Evolutionary conservation across 2,797 vertebrate genomes (phyloP).

Genomic region (Buphagus erythrorhynchus): DNA sequence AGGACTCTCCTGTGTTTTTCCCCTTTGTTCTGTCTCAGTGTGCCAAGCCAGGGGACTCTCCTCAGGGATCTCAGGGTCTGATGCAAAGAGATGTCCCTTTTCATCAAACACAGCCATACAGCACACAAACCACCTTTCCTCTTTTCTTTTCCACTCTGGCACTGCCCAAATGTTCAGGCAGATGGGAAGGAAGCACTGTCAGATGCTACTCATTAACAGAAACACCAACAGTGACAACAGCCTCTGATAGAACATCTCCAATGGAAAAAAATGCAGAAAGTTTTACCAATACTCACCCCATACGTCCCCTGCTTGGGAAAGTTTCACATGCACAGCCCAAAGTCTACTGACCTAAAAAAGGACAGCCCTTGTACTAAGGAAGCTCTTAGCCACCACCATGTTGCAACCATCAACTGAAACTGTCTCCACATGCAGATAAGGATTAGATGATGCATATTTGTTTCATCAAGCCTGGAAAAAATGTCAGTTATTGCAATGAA

Average conservation of each 20-base stretch:
- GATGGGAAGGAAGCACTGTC: background rate
- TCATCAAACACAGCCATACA: background rate
- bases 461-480: background rate
- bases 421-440: background rate
- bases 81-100: background rate
- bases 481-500: background rate
- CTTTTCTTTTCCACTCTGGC: background rate
- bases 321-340: background rate
- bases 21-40: background rate
- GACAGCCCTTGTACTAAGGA: background rate
- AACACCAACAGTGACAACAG: fast-evolving
- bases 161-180: background rate
- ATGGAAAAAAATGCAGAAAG: fast-evolving
- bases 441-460: background rate
- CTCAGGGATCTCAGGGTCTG: background rate
- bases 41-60: background rate
- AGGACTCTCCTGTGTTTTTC: fast-evolving
- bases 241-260: background rate
- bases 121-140: background rate
- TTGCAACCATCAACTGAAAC: fast-evolving
- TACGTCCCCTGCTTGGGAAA: background rate
- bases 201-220: background rate
- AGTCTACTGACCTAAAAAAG: background rate
- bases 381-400: background rate
- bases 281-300: background rate